Percentiles rank a stretch among this genome's conserved stretches.
These are phyloP conservation scores for Bimastos eiseni DNA, from an alignment of 2,888 invertebrate genomes.

Conservation along the genomic window DNA sequence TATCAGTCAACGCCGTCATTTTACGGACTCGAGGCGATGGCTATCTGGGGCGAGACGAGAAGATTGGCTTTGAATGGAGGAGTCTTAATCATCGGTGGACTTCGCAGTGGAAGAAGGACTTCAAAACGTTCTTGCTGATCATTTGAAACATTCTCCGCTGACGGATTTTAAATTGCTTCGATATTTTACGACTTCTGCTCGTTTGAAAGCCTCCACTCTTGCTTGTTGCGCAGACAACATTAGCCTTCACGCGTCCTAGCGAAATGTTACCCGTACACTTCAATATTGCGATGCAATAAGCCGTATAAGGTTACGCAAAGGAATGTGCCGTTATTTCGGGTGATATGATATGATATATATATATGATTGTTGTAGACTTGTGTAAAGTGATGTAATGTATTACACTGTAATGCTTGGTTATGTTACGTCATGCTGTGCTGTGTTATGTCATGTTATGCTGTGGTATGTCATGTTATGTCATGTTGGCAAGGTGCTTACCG, in stretches of 20 bases:
- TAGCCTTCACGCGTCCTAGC: background rate
- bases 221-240: background rate
- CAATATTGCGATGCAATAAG: too few relatives aligned
- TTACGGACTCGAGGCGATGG: background rate
- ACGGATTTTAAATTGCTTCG: background rate
- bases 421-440: too few relatives aligned
- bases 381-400: background rate
- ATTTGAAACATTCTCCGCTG: background rate
- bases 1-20: background rate
- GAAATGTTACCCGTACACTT: background rate
- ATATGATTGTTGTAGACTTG: background rate
- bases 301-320: background rate
- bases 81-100: background rate
- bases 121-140: background rate
- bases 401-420: background rate
- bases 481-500: too few relatives aligned
- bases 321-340: background rate
- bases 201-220: background rate
- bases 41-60: constrained; percentile 13
- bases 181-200: background rate
- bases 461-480: too few relatives aligned
- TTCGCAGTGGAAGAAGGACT: background rate
- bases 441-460: too few relatives aligned
- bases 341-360: background rate
- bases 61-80: background rate